Conservation (phyloP, 2,888 invertebrate genomes). For the Cryptops parisi region DNA sequence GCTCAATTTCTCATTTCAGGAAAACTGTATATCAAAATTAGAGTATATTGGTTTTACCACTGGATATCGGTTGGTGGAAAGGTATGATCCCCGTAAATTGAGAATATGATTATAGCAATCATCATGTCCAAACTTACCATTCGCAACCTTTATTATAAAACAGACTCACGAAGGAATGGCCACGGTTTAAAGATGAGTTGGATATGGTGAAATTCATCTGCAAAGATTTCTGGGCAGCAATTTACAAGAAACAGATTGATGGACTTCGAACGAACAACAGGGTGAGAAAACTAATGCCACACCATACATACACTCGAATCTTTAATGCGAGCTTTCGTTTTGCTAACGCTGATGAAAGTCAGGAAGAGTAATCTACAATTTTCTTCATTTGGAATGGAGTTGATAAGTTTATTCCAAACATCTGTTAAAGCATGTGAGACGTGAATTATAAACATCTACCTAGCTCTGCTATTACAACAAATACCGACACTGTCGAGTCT, state of each 20-base stretch:
- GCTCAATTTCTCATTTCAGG: no score
- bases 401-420: no score
- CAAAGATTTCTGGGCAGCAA: slow-evolving; percentile 96
- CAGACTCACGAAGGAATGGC: slow-evolving; percentile 74
- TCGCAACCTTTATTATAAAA: slow-evolving; percentile 18
- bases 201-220: slow-evolving; percentile 98
- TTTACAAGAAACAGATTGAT: slow-evolving; percentile 97
- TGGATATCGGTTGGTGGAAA: slow-evolving; percentile 41
- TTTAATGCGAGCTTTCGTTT: no score
- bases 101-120: neutral
- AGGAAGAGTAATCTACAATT: no score
- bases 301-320: no score
- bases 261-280: slow-evolving; percentile 89
- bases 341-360: no score
- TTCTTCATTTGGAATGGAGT: no score
- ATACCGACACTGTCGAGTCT: no score
- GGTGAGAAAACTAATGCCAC: no score
- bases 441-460: no score
- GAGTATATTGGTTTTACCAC: slow-evolving; percentile 42
- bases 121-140: neutral
- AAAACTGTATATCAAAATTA: slow-evolving; percentile 33
- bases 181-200: slow-evolving; percentile 89
- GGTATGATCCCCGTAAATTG: slow-evolving; percentile 24
- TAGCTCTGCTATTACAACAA: no score
- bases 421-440: no score